A percentile compares a stretch with the other conserved stretches of the same genome.
phyloP scores from a whole-genome alignment of 1,140 invertebrate species.

The Meloidogyne floridensis region DNA sequence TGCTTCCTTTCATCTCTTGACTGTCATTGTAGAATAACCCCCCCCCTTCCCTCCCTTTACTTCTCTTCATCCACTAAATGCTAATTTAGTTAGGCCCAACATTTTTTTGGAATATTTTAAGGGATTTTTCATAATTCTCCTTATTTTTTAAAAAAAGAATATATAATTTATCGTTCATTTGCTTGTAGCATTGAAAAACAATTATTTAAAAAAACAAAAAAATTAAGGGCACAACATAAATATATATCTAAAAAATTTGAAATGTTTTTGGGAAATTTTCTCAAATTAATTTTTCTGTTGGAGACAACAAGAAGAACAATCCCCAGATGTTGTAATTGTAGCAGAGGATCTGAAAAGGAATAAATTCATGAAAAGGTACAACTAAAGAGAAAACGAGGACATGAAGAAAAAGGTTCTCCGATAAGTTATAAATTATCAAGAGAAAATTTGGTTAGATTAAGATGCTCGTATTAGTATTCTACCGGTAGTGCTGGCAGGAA shows the following conservation, averaged over 20 bases:
- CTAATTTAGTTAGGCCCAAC: not conserved
- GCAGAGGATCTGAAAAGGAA: not conserved
- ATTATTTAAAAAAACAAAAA: not conserved
- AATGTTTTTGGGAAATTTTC: not conserved
- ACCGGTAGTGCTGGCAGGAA: too few relatives aligned
- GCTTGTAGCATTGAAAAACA: not conserved
- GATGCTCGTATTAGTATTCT: too few relatives aligned
- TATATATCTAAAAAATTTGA: not conserved
- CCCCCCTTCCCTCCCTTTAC: not conserved
- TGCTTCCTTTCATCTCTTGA: not conserved
- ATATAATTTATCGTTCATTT: not conserved
- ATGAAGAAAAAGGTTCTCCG: too few relatives aligned
- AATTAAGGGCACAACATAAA: not conserved
- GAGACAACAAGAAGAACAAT: constrained; percentile 2
- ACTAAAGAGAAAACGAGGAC: too few relatives aligned
- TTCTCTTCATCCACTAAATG: not conserved
- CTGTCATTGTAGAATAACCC: not conserved
- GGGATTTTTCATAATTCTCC: not conserved
- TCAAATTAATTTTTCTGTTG: constrained; percentile 3
- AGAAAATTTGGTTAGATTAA: too few relatives aligned
- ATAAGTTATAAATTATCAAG: too few relatives aligned
- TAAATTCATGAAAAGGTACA: not conserved
- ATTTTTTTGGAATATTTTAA: not conserved
- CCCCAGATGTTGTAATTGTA: not conserved
- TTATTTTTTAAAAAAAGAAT: not conserved